Evolutionary conservation across 2,888 invertebrate genomes (phyloP), one percentile per base, ranked within the genome.

Genomic region (Patella depressa): DNA sequence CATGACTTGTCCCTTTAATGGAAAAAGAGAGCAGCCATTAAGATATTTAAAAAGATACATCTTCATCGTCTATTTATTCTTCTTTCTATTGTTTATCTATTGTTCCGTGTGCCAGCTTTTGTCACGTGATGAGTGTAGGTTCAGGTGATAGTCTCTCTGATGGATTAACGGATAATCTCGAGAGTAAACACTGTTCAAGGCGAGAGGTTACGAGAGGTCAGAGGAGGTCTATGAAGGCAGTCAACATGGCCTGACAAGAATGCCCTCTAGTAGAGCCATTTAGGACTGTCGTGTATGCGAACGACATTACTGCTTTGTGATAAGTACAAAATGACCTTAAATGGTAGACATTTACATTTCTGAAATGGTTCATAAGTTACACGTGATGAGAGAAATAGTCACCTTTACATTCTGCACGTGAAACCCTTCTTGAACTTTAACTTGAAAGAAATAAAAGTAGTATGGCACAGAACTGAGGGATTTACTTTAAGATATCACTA

Each of bases 161-260:
- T 24, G 65, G 65, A 65, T 65, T 65, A 65, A 65, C 65, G 65
- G 65, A 65, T 65, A 65, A 65, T 65, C 65, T 65, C 24, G 65
- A 19, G 65, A 65, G 65, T 14, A 65, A 65, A 65, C 24, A 65
- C 65, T 15, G 11, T 14, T 65, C 65, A 24, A 65, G 19, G 65
- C 65, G 65, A 65, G 65, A 65, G 65, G 65, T 65, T 65, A 65
- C 24, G 24, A 65, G 65, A 65, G 65, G 65, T 65, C 65, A 65
- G 11, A 24, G 24, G 24, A 24, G 65, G 19, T 65, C 45, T 65
- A 11, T 24, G 24, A 65, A 19, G 24, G 24, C 65, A 65, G 65
- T 65, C 65, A 65, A 24, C 65, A 65, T 65, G 65, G 65, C 65
- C 65, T 65, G 65, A 65, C 19, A 65, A 65, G 65, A 65, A 65